A percentile compares a stretch with the other conserved stretches of the same genome.
Evolutionary conservation across 2,797 vertebrate species (phyloP).

Genomic region (Phylloscopus collybita): DNA sequence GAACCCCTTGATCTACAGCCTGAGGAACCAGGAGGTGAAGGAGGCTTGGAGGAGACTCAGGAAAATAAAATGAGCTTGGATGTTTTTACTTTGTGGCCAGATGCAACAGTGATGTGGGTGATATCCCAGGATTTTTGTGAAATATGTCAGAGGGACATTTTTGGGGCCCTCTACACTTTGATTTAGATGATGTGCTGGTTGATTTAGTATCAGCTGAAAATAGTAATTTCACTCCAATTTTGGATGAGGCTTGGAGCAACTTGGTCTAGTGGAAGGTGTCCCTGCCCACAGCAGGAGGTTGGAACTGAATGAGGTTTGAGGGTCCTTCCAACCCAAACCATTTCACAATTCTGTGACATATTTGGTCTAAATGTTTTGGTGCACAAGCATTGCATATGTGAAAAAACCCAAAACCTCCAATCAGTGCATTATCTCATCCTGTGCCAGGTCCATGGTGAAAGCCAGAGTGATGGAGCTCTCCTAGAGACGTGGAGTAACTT

Average conservation of each 20-base stretch:
- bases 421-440: neutral
- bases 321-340: neutral
- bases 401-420: rapidly evolving
- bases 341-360: neutral
- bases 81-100: neutral
- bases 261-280: neutral
- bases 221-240: neutral
- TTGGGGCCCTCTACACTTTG: neutral
- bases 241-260: neutral
- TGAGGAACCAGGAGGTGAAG: conserved; percentile 29
- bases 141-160: neutral
- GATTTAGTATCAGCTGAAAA: neutral
- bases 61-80: neutral
- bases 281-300: neutral
- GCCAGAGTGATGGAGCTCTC: rapidly evolving
- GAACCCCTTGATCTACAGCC: conserved; percentile 21
- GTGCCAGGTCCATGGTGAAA: neutral
- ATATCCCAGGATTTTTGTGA: neutral
- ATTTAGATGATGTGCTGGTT: neutral
- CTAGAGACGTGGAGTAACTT: neutral
- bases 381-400: rapidly evolving
- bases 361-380: neutral
- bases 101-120: neutral
- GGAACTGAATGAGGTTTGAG: neutral
- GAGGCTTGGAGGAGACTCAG: neutral